Conservation (phyloP, 2,797 vertebrate species). For the Rhinogobio ventralis region DNA sequence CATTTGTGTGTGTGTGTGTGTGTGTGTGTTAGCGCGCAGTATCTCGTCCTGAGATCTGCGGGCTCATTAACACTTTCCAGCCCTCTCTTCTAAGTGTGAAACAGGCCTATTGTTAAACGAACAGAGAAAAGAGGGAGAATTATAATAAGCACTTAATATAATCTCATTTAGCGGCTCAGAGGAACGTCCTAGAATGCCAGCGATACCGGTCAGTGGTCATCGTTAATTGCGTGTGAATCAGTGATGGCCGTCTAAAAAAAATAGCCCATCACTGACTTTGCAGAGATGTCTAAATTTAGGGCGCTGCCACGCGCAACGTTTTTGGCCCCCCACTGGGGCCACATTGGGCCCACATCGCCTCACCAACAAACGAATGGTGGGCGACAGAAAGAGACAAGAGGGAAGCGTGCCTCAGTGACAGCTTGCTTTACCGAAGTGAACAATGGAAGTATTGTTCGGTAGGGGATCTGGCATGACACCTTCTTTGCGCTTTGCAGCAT, state of each 20-base stretch:
- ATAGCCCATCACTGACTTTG: conserved; percentile 54
- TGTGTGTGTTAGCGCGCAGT: conserved; percentile 13
- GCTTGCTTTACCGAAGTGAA: conserved; percentile 80
- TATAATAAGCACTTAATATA: conserved; percentile 53
- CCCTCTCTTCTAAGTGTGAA: conserved; percentile 57
- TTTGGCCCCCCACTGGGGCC: conserved; percentile 79
- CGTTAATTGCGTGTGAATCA: conserved; percentile 30
- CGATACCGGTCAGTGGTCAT: not conserved
- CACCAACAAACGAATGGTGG: conserved; percentile 78
- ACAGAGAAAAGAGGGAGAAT: conserved; percentile 47
- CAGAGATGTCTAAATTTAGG: conserved; percentile 78
- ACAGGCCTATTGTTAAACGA: conserved; percentile 58
- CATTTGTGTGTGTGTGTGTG: conserved; percentile 37
- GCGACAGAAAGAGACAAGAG: conserved; percentile 73
- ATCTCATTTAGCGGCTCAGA: conserved; percentile 34
- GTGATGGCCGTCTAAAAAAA: not conserved
- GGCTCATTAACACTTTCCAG: conserved; percentile 56
- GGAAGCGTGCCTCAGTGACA: conserved; percentile 68
- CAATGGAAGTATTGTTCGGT: conserved; percentile 84
- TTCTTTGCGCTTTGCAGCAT: conserved; percentile 73
- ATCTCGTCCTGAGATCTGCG: conserved; percentile 28
- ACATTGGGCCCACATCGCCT: conserved; percentile 76
- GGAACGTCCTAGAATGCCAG: not conserved
- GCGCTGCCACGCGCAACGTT: conserved; percentile 68
- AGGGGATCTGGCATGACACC: conserved; percentile 77